A percentile compares a stretch with the other conserved stretches of the same genome.
These are phyloP conservation scores for Cyphomyrmex costatus DNA, from an alignment of 1,140 invertebrate genomes.

Conservation along the genomic window DNA sequence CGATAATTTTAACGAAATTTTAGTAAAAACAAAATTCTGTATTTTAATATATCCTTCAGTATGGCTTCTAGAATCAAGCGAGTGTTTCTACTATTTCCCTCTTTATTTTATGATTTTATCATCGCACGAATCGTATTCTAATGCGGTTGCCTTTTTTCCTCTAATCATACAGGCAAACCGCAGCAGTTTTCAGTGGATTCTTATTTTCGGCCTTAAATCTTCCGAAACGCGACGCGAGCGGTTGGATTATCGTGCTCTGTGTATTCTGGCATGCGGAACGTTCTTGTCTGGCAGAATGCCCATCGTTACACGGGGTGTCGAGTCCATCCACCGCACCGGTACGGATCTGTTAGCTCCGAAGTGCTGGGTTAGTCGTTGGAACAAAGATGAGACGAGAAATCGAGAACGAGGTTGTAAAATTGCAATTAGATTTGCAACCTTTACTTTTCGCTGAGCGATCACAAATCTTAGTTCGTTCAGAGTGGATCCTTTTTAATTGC, in stretches of 20 bases:
- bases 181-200: slow-evolving; percentile 20
- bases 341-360: neutral
- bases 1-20: slow-evolving; percentile 7
- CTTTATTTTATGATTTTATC: slow-evolving; percentile 7
- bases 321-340: slow-evolving; percentile 23
- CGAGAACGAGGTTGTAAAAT: slow-evolving; percentile 57
- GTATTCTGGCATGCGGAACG: slow-evolving; percentile 48
- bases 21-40: neutral
- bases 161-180: slow-evolving; percentile 12
- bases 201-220: slow-evolving; percentile 54
- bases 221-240: slow-evolving; percentile 19
- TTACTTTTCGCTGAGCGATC: neutral
- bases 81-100: neutral
- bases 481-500: slow-evolving; percentile 30
- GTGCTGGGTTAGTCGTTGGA: slow-evolving; percentile 21
- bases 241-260: slow-evolving; percentile 40
- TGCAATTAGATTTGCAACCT: neutral
- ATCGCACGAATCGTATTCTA: neutral
- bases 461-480: slow-evolving; percentile 31
- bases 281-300: slow-evolving; percentile 60
- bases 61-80: neutral
- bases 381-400: slow-evolving; percentile 56
- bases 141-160: slow-evolving; percentile 15
- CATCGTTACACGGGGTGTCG: slow-evolving; percentile 41
- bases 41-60: neutral